These are phyloP conservation scores for Alosa sapidissima DNA, from an alignment of 2,797 vertebrate species.

Conservation along the genomic window DNA sequence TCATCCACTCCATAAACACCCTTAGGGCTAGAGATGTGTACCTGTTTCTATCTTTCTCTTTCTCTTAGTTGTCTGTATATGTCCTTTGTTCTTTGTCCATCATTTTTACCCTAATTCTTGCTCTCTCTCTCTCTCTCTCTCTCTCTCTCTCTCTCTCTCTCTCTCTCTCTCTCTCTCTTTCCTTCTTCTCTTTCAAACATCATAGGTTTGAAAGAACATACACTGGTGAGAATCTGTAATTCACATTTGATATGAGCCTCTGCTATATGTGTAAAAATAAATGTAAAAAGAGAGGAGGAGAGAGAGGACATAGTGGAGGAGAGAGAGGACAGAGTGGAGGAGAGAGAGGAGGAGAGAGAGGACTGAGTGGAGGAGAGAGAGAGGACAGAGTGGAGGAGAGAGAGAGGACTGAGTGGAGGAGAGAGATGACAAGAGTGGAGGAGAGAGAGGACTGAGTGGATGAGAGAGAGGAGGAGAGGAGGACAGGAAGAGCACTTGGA, in stretches of 20 bases:
- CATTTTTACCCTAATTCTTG: constrained; percentile 21
- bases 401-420: too few species aligned
- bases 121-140: not conserved
- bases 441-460: not conserved
- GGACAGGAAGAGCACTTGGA: not conserved
- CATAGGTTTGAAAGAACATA: not conserved
- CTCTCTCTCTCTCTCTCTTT: constrained; percentile 9
- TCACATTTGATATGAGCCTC: too few species aligned
- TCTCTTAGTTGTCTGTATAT: constrained; percentile 17
- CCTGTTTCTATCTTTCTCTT: constrained; percentile 47
- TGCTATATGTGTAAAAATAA: too few species aligned
- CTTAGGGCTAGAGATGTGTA: not conserved
- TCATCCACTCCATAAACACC: not conserved
- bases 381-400: not conserved
- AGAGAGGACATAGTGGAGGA: constrained; percentile 25
- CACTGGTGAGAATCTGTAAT: not conserved
- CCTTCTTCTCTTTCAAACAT: constrained; percentile 23
- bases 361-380: not conserved
- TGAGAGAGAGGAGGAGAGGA: not conserved
- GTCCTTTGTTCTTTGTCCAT: constrained; percentile 21
- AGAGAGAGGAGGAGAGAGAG: not conserved
- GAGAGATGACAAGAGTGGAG: too few species aligned
- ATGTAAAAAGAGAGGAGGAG: not conserved
- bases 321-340: constrained; percentile 4
- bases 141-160: constrained; percentile 9